Evolutionary conservation across 2,113 vertebrate genomes (phyloP).

Genomic region (Sylvicapra grimmia): DNA sequence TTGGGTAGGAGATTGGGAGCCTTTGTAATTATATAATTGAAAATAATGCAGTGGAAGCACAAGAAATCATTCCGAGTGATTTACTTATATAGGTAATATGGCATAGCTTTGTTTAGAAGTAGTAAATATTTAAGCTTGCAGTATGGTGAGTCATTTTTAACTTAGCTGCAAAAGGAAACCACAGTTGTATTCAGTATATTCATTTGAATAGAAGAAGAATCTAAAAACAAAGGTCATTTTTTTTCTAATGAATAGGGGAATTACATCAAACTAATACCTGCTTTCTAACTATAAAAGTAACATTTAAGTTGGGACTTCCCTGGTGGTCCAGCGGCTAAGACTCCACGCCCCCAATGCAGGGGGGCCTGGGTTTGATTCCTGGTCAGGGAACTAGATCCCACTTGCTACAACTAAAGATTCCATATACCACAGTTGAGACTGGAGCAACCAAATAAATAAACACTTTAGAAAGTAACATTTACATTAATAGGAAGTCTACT

Average conservation of each 20-base stretch:
- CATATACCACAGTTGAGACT: not conserved
- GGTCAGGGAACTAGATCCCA: not conserved
- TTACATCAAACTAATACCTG: not conserved
- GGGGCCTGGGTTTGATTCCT: not conserved
- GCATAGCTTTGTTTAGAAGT: slow-evolving; percentile 4
- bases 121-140: not conserved
- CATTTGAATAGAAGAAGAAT: not conserved
- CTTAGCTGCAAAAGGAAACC: not conserved
- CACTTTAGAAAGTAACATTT: not conserved
- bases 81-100: not conserved
- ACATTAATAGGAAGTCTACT: not conserved
- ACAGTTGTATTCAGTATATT: not conserved
- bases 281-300: not conserved
- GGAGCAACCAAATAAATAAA: not conserved
- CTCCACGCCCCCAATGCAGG: not conserved
- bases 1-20: not conserved
- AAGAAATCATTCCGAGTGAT: not conserved
- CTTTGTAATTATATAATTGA: slow-evolving; percentile 1
- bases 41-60: not conserved
- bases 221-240: not conserved
- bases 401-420: not conserved
- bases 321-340: not conserved
- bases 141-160: not conserved
- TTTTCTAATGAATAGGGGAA: not conserved
- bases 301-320: not conserved